Evolutionary conservation across 2,797 vertebrate species (phyloP).

Genomic region (Sebastes nivosus): DNA sequence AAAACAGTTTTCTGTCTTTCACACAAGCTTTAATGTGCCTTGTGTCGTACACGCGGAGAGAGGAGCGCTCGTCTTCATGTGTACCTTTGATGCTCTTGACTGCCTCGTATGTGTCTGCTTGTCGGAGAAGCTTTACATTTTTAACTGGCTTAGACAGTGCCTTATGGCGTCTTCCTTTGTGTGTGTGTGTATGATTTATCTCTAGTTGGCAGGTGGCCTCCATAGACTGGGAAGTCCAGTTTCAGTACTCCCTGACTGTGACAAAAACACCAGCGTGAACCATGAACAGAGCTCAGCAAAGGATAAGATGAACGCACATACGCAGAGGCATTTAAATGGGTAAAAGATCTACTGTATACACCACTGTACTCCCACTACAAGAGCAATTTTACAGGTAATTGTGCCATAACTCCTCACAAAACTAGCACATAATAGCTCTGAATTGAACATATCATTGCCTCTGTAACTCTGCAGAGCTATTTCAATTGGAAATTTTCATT

Average conservation of each 20-base stretch:
- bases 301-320: neutral
- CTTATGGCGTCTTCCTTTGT: constrained; percentile 1
- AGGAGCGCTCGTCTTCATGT: constrained; percentile 19
- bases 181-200: constrained; percentile 46
- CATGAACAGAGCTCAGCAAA: neutral
- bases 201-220: constrained; percentile 51
- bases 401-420: neutral
- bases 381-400: neutral
- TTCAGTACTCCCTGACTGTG: constrained; percentile 37
- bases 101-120: constrained; percentile 28
- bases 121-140: constrained; percentile 57
- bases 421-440: neutral
- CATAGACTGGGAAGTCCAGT: constrained; percentile 31
- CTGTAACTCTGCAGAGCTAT: neutral
- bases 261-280: constrained; percentile 29
- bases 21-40: constrained; percentile 44
- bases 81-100: constrained; percentile 43
- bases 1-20: constrained; percentile 41
- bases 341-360: neutral
- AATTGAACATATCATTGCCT: neutral
- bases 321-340: neutral
- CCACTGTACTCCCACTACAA: neutral
- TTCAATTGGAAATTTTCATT: neutral
- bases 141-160: constrained; percentile 46
- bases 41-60: constrained; percentile 25